Conservation (phyloP, 23 tunicate genomes). For the Aplidium turbinatum region DNA sequence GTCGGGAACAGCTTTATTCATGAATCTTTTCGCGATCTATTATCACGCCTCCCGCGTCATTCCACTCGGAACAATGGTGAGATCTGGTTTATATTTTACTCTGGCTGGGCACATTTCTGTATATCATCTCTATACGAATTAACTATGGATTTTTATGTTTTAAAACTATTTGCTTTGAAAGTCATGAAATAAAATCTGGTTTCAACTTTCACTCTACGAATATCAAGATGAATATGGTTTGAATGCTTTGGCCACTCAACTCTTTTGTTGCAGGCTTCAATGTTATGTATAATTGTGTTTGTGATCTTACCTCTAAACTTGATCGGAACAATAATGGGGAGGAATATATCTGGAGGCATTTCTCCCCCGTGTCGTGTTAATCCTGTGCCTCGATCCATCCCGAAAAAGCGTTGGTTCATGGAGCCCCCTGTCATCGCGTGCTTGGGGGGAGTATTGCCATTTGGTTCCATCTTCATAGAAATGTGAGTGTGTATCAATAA, state of each 20-base stretch:
- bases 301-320: conserved; percentile 88
- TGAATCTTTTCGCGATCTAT: conserved; percentile 96
- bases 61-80: conserved; percentile 96
- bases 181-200: too few relatives aligned
- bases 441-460: conserved; percentile 94
- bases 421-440: conserved; percentile 89
- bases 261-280: conserved; percentile 57
- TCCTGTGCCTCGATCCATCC: conserved; percentile 98
- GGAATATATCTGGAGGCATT: conserved; percentile 80
- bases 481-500: too few relatives aligned
- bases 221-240: neutral
- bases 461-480: conserved; percentile 99
- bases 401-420: conserved; percentile 98
- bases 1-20: conserved; percentile 92
- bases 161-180: too few relatives aligned
- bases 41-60: conserved; percentile 98
- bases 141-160: too few relatives aligned
- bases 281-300: conserved; percentile 86
- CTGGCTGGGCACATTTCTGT: too few relatives aligned
- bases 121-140: too few relatives aligned
- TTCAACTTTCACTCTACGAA: too few relatives aligned
- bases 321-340: conserved; percentile 93
- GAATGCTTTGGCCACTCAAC: neutral
- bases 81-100: too few relatives aligned
- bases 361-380: conserved; percentile 92